Base-by-base conservation (phyloP, 2,888 invertebrate species). In the Drosophila borborema region DNA sequence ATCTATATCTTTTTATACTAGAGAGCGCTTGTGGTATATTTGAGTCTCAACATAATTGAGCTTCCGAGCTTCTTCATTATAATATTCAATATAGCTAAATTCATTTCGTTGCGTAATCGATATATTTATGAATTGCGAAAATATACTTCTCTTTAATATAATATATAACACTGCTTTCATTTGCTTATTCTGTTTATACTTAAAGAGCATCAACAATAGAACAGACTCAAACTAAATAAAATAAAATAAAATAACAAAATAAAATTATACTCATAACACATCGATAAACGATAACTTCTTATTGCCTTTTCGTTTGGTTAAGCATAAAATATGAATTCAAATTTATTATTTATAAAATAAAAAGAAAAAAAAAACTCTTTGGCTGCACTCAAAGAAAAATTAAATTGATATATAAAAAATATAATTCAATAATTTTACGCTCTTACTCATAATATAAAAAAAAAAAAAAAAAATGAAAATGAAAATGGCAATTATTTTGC, bases 401-500 rank as follows among this genome's bases (percentile, higher is more conserved):
- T 23, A 23, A 46, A 38, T 4, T 5, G 0, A 51, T 60, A 20
- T 51, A 12, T 28, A 16, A 20, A 16, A 23, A 12, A 1, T 41
- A 14, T 3, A 20, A 36, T 14, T 14, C 3, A 14, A 20, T 23
- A 20, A 38, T 12, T 18, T 31, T 20, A 40, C 43, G 10, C 10
- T 38, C 36, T 58, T 23, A 28, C 28, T 38, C n/a, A 14, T 12
- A 36, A 46, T 55, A 48, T 36, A 16, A 41, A 51, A 23, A 64
- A 46, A 54, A 64, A 41, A 55, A 72, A 43, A 20, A 20, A n/a
- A n/a, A n/a, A n/a, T 20, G 20, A 20, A 23, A 67, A 46, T 58
- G 66, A 41, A 55, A 72, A 43, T 28, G 58, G 64, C 59, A 70
- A 74, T 79, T 68, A 59, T 46, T 41, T 38, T 18, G 23, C 64